A percentile compares a stretch with the other conserved stretches of the same genome.
Evolutionary conservation across 2,888 invertebrate genomes (phyloP).

Genomic region (Mellilla xanthometata): DNA sequence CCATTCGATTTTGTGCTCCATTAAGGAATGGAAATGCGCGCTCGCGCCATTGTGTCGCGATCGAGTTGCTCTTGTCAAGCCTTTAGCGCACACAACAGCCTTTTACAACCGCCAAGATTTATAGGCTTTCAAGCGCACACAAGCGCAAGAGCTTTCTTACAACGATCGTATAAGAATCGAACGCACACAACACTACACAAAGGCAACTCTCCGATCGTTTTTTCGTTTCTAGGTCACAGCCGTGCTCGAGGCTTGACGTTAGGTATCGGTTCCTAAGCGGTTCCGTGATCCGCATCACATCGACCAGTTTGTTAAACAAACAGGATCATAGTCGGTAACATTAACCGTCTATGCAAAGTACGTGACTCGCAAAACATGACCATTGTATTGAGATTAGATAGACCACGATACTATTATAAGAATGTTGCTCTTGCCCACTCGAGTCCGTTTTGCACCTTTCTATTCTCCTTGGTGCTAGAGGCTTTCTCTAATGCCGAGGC

Average conservation of each 20-base stretch:
- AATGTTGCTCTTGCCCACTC: constrained; percentile 6
- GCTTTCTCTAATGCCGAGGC: constrained; percentile 7
- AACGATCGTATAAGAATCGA: constrained; percentile 39
- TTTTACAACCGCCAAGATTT: constrained; percentile 55
- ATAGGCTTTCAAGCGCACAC: constrained; percentile 69
- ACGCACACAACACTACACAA: constrained; percentile 45
- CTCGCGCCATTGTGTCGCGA: constrained; percentile 61
- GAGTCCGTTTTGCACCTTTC: constrained; percentile 20
- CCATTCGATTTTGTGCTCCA: constrained; percentile 29
- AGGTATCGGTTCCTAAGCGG: constrained; percentile 47
- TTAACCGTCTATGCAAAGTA: constrained; percentile 22
- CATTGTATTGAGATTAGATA: constrained; percentile 29
- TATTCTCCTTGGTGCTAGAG: constrained; percentile 6
- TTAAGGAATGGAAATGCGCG: constrained; percentile 55
- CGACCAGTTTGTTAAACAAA: constrained; percentile 38
- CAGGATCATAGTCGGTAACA: constrained; percentile 31
- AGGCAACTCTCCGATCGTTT: constrained; percentile 51
- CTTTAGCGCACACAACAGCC: constrained; percentile 49
- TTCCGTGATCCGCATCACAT: constrained; percentile 62
- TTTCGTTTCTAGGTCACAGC: constrained; percentile 71
- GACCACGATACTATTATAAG: constrained; percentile 13
- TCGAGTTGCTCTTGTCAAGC: constrained; percentile 51
- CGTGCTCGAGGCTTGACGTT: constrained; percentile 37
- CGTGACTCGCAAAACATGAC: constrained; percentile 24
- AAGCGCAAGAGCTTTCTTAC: constrained; percentile 21